Evolutionary conservation across 2,113 vertebrate genomes (phyloP).

Genomic region (Rhabdornis inornatus): DNA sequence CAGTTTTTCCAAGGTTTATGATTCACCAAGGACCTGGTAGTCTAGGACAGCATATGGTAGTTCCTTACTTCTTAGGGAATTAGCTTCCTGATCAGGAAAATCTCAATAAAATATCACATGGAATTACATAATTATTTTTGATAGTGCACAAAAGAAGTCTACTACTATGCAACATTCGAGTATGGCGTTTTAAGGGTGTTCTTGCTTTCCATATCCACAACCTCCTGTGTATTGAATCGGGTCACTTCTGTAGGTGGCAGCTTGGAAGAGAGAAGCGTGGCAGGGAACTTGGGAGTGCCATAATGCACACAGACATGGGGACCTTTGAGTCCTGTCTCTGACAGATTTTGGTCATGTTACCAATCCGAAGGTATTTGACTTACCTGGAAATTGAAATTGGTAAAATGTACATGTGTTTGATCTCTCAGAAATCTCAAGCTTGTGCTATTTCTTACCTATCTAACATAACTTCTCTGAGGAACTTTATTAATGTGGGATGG

Average conservation of each 20-base stretch:
- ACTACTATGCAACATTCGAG: background rate
- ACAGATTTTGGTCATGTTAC: background rate
- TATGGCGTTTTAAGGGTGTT: background rate
- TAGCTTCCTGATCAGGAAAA: background rate
- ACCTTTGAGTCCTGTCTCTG: background rate
- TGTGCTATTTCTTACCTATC: background rate
- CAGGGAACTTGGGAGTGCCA: background rate
- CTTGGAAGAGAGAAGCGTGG: rapidly evolving
- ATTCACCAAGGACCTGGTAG: background rate
- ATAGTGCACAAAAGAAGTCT: background rate
- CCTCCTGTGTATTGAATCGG: background rate
- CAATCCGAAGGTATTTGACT: background rate
- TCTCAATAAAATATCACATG: background rate
- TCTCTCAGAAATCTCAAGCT: background rate
- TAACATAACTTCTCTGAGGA: background rate
- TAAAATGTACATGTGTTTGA: background rate
- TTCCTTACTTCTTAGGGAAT: background rate
- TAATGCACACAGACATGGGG: background rate
- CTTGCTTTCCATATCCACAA: background rate
- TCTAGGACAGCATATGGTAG: background rate
- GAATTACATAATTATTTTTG: background rate
- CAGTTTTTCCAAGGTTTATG: background rate
- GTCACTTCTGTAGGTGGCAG: background rate
- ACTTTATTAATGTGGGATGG: background rate
- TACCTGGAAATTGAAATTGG: background rate